Conservation (phyloP, 2,888 invertebrate species). For the Apoderus coryli region DNA sequence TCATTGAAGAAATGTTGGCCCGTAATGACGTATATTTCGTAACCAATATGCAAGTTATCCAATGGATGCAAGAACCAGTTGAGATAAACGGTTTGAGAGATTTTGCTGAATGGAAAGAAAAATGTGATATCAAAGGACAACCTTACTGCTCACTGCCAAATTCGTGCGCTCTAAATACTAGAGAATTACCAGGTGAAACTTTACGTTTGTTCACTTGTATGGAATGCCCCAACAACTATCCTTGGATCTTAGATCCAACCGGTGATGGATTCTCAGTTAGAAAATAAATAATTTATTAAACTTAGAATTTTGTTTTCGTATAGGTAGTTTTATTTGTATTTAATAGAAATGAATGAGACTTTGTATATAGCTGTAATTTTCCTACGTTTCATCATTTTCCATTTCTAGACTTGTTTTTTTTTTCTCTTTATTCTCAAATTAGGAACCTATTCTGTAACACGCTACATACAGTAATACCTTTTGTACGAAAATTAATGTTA, state of each 20-base stretch:
- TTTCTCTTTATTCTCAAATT: no score
- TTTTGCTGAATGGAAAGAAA: slow-evolving; percentile 92
- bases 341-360: slow-evolving; percentile 25
- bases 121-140: slow-evolving; percentile 87
- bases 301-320: no score
- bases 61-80: slow-evolving; percentile 81
- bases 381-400: no score
- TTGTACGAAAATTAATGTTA: no score
- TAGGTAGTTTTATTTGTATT: slow-evolving; percentile 12
- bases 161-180: slow-evolving; percentile 75
- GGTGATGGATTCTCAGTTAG: slow-evolving; percentile 83
- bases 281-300: slow-evolving; percentile 41
- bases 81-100: slow-evolving; percentile 74
- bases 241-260: slow-evolving; percentile 88
- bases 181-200: slow-evolving; percentile 84
- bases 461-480: no score
- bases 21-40: slow-evolving; percentile 88
- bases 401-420: no score
- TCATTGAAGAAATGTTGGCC: slow-evolving; percentile 83
- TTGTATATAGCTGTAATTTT: slow-evolving; percentile 22
- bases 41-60: slow-evolving; percentile 75
- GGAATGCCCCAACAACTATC: slow-evolving; percentile 92
- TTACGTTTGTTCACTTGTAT: slow-evolving; percentile 87
- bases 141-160: slow-evolving; percentile 86
- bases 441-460: no score